Conservation (phyloP, 2,797 vertebrate genomes). For the Muscicapa comitata region DNA sequence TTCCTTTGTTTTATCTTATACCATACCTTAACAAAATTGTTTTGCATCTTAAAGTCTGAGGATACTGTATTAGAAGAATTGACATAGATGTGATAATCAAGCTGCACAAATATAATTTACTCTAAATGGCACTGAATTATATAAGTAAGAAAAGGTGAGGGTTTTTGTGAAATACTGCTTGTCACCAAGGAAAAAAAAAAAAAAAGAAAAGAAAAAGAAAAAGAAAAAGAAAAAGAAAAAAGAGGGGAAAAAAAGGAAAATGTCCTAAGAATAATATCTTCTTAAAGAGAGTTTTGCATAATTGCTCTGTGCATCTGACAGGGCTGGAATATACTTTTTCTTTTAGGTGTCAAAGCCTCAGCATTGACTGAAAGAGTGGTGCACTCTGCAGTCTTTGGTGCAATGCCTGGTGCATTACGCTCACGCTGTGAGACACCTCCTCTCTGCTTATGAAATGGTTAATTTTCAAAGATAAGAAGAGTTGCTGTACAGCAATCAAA, state of each 20-base stretch:
- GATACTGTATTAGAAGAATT: neutral
- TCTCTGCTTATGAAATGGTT: conserved; percentile 41
- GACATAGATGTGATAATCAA: conserved; percentile 7
- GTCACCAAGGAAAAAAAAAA: neutral
- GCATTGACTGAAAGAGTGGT: conserved; percentile 20
- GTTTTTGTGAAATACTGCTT: conserved; percentile 12
- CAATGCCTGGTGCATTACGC: conserved; percentile 62
- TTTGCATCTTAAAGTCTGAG: neutral
- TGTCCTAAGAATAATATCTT: neutral
- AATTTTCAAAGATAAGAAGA: conserved; percentile 58
- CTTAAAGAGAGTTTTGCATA: conserved; percentile 26
- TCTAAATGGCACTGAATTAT: neutral
- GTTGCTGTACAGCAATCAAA: conserved; percentile 49
- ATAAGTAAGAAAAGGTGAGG: neutral
- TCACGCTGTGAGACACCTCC: neutral
- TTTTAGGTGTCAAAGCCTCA: conserved; percentile 28
- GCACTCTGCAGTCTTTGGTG: conserved; percentile 61
- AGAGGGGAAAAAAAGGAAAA: neutral
- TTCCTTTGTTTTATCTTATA: conserved; percentile 9
- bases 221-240: neutral
- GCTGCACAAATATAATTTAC: conserved; percentile 4
- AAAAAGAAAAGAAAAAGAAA: neutral
- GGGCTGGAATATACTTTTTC: conserved; percentile 17
- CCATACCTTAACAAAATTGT: neutral
- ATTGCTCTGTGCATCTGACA: conserved; percentile 19